Conservation (phyloP, 2,888 invertebrate genomes). For the Leucophenga maculata region DNA sequence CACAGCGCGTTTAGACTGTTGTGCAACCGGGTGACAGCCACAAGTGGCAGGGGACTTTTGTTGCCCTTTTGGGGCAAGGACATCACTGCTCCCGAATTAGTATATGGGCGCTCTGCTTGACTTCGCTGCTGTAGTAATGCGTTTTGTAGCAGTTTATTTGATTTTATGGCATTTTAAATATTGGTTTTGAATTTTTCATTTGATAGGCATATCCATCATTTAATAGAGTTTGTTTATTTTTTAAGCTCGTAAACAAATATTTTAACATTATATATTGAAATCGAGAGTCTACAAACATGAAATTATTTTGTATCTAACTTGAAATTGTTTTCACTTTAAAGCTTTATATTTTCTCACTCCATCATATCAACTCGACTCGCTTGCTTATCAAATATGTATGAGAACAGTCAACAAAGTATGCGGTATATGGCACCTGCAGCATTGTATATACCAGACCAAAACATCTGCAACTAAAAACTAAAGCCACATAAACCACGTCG, state of each 20-base stretch:
- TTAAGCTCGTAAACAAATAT: no score
- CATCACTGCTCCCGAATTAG: not conserved
- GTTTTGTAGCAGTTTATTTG: conserved; percentile 54
- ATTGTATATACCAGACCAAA: not conserved
- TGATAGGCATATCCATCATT: conserved; percentile 7
- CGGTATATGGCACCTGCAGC: conserved; percentile 8
- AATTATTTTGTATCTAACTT: no score
- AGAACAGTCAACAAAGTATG: conserved; percentile 12
- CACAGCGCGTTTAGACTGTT: conserved; percentile 1
- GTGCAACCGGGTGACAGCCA: not conserved
- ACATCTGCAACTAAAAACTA: not conserved
- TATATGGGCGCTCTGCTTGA: not conserved
- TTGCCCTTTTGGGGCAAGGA: not conserved
- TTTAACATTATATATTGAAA: not conserved
- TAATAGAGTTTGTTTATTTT: conserved; percentile 1
- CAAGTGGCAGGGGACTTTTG: not conserved
- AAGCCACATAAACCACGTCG: conserved; percentile 4
- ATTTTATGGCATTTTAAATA: conserved; percentile 62
- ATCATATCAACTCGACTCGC: not conserved
- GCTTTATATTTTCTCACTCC: no score
- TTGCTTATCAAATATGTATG: conserved; percentile 11
- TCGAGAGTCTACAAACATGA: no score
- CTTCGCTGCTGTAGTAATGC: not conserved
- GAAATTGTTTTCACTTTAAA: no score
- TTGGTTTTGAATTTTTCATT: conserved; percentile 61